Conservation (phyloP, 2,797 vertebrate genomes). For the Florisuga fusca region DNA sequence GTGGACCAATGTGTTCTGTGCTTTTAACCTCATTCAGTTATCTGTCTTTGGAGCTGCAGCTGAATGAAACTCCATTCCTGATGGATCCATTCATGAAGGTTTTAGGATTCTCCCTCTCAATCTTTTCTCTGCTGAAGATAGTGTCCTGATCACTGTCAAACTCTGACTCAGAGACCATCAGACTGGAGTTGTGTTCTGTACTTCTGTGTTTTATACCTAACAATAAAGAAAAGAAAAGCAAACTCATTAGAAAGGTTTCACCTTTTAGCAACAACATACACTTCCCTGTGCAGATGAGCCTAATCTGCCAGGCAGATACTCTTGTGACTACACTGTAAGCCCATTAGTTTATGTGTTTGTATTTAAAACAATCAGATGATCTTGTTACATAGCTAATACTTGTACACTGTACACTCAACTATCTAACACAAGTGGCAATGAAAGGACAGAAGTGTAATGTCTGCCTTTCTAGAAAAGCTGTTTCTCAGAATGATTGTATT, state of each 20-base stretch:
- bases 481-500: background rate
- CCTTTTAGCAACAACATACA: background rate
- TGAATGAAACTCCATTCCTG: constrained; percentile 83
- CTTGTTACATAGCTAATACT: background rate
- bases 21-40: constrained; percentile 52
- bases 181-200: constrained; percentile 92
- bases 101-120: constrained; percentile 77
- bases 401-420: background rate
- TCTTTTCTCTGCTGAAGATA: constrained; percentile 85
- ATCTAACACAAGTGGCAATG: background rate
- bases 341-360: background rate
- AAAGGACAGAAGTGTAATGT: background rate
- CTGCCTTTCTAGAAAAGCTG: background rate
- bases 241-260: background rate
- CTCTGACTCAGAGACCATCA: constrained; percentile 95
- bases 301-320: background rate
- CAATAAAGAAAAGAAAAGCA: background rate
- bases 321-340: background rate
- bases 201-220: constrained; percentile 92
- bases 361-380: background rate
- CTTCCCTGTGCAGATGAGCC: background rate
- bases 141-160: constrained; percentile 93
- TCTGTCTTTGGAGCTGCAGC: constrained; percentile 80
- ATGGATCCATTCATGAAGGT: constrained; percentile 76
- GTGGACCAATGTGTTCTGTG: background rate